phyloP scores from a whole-genome alignment of 2,113 vertebrate genomes.

The Cochlearius cochlearius region DNA sequence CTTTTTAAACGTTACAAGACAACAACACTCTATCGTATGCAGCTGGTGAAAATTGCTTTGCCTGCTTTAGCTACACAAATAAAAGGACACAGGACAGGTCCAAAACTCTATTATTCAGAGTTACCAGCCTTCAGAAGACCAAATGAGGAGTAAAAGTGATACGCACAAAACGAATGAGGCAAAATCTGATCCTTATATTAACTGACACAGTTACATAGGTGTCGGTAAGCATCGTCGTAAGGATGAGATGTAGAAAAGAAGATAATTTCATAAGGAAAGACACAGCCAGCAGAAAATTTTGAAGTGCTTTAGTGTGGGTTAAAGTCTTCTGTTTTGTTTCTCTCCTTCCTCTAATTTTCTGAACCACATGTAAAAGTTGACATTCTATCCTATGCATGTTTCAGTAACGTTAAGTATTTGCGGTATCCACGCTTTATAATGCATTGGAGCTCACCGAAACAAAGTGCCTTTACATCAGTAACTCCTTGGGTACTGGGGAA shows the following conservation, averaged over 20 bases:
- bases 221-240: not conserved
- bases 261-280: not conserved
- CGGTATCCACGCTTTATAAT: accelerated
- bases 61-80: not conserved
- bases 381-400: not conserved
- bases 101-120: not conserved
- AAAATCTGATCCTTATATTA: not conserved
- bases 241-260: not conserved
- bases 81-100: not conserved
- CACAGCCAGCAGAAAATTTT: not conserved
- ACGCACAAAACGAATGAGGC: not conserved
- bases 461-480: accelerated
- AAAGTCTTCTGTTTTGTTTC: not conserved
- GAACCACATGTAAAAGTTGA: not conserved
- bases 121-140: not conserved
- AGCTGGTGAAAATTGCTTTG: not conserved
- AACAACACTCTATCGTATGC: not conserved
- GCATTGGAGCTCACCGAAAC: not conserved
- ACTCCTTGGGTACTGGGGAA: not conserved
- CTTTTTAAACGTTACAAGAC: not conserved
- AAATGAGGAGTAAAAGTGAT: not conserved
- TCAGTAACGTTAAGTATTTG: not conserved
- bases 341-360: not conserved
- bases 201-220: not conserved
- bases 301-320: not conserved